These are phyloP conservation scores for Manis pentadactyla DNA, from an alignment of 2,797 vertebrate genomes.

Conservation along the genomic window DNA sequence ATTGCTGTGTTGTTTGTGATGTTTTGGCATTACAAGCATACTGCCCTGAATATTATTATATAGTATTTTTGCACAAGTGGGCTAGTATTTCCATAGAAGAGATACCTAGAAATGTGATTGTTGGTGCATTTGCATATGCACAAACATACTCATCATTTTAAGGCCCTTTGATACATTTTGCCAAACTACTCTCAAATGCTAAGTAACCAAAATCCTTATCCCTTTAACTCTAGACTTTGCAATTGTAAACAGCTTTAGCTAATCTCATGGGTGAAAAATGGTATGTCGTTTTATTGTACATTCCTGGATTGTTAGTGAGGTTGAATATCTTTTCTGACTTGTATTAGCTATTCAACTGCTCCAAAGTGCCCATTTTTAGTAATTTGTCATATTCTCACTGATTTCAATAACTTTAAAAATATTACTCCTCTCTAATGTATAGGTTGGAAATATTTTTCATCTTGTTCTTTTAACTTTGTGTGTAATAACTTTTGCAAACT, in stretches of 20 bases:
- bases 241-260: background rate
- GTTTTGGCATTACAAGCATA: background rate
- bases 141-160: background rate
- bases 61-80: background rate
- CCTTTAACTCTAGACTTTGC: background rate
- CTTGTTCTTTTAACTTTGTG: constrained; percentile 49
- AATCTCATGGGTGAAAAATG: background rate
- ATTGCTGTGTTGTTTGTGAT: background rate
- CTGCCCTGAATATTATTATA: background rate
- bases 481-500: constrained; percentile 18
- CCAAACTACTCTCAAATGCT: background rate
- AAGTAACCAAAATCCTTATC: background rate
- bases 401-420: constrained; percentile 24
- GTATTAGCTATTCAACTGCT: constrained; percentile 10
- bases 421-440: background rate
- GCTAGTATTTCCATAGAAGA: background rate
- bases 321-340: constrained; percentile 20
- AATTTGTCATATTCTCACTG: constrained; percentile 3
- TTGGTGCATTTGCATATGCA: background rate
- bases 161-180: background rate
- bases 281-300: constrained; percentile 37
- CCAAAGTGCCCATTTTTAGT: constrained; percentile 37
- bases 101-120: background rate
- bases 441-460: constrained; percentile 8
- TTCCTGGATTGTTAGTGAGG: background rate